Evolutionary conservation across 2,888 invertebrate species (phyloP), one percentile per base, ranked within the genome.

Genomic region (Euplagia quadripunctaria): DNA sequence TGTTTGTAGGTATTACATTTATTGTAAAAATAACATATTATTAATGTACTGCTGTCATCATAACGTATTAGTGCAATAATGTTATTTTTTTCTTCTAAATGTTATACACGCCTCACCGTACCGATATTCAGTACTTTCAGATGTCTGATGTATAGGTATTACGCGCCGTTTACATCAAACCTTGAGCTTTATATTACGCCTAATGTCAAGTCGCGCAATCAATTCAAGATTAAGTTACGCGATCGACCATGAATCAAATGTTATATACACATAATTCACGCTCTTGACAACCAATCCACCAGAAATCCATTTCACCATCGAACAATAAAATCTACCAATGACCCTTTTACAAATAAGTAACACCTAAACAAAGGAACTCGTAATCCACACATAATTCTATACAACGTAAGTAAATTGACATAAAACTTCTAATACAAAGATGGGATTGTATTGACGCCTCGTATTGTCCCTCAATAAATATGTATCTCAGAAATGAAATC

Each of bases 351-450:
- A 20, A 64, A 75, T 76, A 83, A 76, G 79, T 79, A 73, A 81
- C 76, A 73, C 72, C 67, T 74, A 79, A 78, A 75, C 81, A 81
- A 79, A 79, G 79, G 69, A 71, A 75, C 52, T 69, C 77, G 71
- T 82, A 82, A 79, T 77, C 64, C 65, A 58, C 74, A 76, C 65
- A 78, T 76, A 83, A 79, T 81, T 81, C 71, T 64, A 63, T 74
- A 76, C 81, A 83, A 74, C 77, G 67, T 67, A n/a, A 20, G 9
- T 41, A 20, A 9, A 46, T 58, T 68, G 41, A 46, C 14, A 55
- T 20, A 20, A 46, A 49, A 58, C 16, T 20, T 43, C 46, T 31
- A 17, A 42, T 65, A 66, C 20, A 68, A 68, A 68, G 55, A 8
- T 42, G 20, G 43, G 42, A 43, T 17, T 20, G 14, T 42, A n/a